These are phyloP conservation scores for Acrocephalus kingi DNA, from an alignment of 2,113 vertebrate species.

Conservation along the genomic window DNA sequence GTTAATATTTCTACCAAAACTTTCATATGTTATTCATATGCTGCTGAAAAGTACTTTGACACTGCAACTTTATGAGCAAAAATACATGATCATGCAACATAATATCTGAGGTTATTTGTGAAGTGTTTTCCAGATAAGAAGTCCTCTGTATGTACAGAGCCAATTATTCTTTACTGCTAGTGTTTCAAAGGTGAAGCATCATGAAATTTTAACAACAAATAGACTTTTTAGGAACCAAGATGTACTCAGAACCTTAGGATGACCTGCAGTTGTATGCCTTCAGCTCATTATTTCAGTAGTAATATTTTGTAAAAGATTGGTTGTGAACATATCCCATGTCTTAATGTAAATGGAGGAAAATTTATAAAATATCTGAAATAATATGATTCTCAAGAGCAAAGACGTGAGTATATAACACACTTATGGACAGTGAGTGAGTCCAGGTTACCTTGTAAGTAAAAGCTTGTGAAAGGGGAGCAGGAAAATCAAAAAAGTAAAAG, in stretches of 20 bases:
- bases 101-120: not conserved
- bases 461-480: not conserved
- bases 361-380: not conserved
- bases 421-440: not conserved
- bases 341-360: not conserved
- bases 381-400: not conserved
- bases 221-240: not conserved
- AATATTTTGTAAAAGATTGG: not conserved
- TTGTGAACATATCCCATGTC: not conserved
- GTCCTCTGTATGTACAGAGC: not conserved
- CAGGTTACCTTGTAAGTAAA: not conserved
- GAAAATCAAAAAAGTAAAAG: not conserved
- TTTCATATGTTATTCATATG: not conserved
- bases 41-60: not conserved
- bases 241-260: not conserved
- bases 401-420: not conserved
- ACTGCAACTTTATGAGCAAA: not conserved
- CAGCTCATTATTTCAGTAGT: not conserved
- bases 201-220: not conserved
- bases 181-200: rapidly evolving
- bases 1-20: not conserved
- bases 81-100: not conserved
- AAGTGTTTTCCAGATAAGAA: not conserved
- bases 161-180: not conserved
- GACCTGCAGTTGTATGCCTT: not conserved